These are phyloP conservation scores for Biston betularia DNA, from an alignment of 2,888 invertebrate genomes.

Conservation along the genomic window DNA sequence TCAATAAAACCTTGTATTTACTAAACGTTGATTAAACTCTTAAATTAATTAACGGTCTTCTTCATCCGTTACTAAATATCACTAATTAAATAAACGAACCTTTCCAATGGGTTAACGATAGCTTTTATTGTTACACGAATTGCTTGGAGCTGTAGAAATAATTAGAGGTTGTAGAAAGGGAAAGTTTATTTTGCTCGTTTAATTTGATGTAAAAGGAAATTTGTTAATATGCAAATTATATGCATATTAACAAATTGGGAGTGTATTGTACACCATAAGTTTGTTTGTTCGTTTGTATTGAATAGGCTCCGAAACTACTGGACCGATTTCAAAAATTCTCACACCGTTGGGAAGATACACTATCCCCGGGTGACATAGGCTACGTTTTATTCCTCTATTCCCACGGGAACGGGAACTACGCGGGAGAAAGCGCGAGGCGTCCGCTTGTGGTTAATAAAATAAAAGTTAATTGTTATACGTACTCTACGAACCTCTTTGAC, in stretches of 20 bases:
- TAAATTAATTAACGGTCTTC: no score
- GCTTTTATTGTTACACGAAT: constrained; percentile 43
- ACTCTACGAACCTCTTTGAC: constrained; percentile 73
- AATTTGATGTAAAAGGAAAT: neutral
- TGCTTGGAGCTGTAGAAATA: constrained; percentile 39
- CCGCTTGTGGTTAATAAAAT: neutral
- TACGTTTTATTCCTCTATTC: no score
- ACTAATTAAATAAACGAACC: constrained; percentile 39
- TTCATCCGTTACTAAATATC: constrained; percentile 14
- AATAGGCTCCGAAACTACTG: no score
- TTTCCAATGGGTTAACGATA: constrained; percentile 33
- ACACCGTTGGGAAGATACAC: no score
- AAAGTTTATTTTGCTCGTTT: constrained; percentile 19
- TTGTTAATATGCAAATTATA: no score
- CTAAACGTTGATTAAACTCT: neutral
- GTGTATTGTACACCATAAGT: no score
- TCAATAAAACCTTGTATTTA: neutral
- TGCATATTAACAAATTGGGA: no score
- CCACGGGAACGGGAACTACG: no score
- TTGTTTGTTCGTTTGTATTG: no score
- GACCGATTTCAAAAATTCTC: no score
- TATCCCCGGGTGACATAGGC: no score
- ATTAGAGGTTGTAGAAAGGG: constrained; percentile 25
- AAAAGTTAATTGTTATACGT: constrained; percentile 25
- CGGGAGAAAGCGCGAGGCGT: no score